phyloP scores from a whole-genome alignment of 1,140 invertebrate species.

The Bombus soroeensis region DNA sequence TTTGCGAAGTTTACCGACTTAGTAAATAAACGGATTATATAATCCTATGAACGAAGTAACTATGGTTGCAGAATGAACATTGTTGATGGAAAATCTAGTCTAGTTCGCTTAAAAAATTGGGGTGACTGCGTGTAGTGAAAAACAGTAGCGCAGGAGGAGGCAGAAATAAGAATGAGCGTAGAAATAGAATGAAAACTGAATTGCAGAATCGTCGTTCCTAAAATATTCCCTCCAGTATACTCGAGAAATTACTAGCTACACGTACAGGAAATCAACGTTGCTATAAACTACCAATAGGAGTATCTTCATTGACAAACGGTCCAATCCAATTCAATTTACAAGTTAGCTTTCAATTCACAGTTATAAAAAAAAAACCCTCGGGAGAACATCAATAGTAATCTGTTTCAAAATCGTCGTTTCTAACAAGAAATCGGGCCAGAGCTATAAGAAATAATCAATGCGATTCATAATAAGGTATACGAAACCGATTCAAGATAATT shows the following conservation, averaged over 20 bases:
- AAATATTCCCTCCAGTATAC: neutral
- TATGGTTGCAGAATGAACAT: too few relatives aligned
- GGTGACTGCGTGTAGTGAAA: neutral
- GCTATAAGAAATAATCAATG: neutral
- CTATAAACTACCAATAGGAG: neutral
- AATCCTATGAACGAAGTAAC: too few relatives aligned
- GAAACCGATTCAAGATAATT: neutral
- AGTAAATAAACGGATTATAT: too few relatives aligned
- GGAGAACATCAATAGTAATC: neutral
- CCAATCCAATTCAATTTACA: too few relatives aligned
- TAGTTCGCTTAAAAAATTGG: too few relatives aligned
- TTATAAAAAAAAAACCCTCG: neutral
- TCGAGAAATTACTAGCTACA: too few relatives aligned
- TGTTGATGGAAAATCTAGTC: too few relatives aligned
- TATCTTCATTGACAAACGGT: neutral
- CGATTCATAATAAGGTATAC: neutral
- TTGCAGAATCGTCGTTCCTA: neutral
- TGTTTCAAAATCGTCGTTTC: neutral
- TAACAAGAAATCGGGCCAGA: neutral
- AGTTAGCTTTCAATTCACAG: too few relatives aligned
- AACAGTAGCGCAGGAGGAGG: too few relatives aligned
- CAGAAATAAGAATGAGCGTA: neutral
- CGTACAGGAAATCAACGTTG: neutral
- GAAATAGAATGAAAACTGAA: neutral
- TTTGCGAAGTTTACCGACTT: too few relatives aligned